Evolutionary conservation across 2,888 invertebrate species (phyloP), one percentile per base, ranked within the genome.

Genomic region (Lathronympha strigana): DNA sequence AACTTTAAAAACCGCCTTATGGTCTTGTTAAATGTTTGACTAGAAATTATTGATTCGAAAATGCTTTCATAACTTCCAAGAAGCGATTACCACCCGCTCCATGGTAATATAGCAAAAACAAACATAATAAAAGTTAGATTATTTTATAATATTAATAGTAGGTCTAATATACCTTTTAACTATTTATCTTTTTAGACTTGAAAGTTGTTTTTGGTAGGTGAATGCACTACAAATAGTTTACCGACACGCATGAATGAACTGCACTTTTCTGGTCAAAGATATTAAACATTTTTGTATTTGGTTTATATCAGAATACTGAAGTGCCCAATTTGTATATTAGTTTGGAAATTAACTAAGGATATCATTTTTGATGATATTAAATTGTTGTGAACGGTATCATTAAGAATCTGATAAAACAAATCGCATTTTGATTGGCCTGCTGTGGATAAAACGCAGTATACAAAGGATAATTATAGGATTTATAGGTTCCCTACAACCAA

Each of bases 211-310:
- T 13, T n/a, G 4, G 23, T 36, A 21, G 15, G 13, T 33, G 19
- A 21, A 23, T 38, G 38, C 15, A 50, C 6, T 5, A 11, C 13
- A 19, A 51, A 25, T 54, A 38, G 54, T 25, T 54, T 54, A 25
- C 2, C 4, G 11, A 25, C 38, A 38, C 11, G 15, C 13, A n/a
- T 38, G 13, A 13, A 53, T 36, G 17, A 6, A 36, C 21, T 36
- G 21, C n/a, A 36, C 4, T 49, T 50, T 38, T 38, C 23, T 33
- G 25, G 38, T 38, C 11, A 15, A 23, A 8, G 8, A 3, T 5
- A 23, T 54, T n/a, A 23, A 1, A 36, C 9, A 4, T 53, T 4
- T 53, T 23, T 13, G 11, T 51, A 17, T 31, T 28, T 13, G 28
- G 2, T 51, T 11, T 19, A 5, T 9, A 17, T 31, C 28, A 28